Evolutionary conservation across 2,888 invertebrate genomes (phyloP).

Genomic region (Brachylomia viminalis): DNA sequence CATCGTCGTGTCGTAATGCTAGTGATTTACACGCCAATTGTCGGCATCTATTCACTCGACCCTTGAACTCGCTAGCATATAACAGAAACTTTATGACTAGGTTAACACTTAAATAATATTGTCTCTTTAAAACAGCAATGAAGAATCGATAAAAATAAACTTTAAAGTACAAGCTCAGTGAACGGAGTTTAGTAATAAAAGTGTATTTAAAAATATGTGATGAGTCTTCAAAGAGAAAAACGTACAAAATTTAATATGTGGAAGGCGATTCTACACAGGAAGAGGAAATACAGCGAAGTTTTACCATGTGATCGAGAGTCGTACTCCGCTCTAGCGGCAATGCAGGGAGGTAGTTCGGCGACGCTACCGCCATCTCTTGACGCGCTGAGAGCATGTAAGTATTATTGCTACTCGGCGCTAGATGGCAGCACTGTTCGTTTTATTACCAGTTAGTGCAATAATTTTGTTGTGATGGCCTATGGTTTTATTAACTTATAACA

Average conservation of each 20-base stretch:
- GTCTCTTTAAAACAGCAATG: slow-evolving; percentile 40
- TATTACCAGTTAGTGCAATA: background rate
- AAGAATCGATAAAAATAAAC: slow-evolving; percentile 27
- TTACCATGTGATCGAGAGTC: slow-evolving; percentile 85
- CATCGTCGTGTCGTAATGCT: slow-evolving; percentile 71
- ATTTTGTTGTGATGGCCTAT: background rate
- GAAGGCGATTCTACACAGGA: slow-evolving; percentile 87
- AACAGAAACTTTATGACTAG: slow-evolving; percentile 66
- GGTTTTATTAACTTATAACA: background rate
- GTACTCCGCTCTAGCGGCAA: slow-evolving; percentile 87
- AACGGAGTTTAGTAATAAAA: slow-evolving; percentile 32
- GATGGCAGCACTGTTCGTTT: slow-evolving; percentile 73
- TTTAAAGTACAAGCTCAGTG: slow-evolving; percentile 27
- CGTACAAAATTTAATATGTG: slow-evolving; percentile 86
- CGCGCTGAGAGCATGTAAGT: slow-evolving; percentile 89
- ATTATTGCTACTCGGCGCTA: slow-evolving; percentile 80
- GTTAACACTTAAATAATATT: slow-evolving; percentile 10
- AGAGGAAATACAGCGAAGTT: slow-evolving; percentile 87
- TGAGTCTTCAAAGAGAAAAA: slow-evolving; percentile 86
- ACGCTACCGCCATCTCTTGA: slow-evolving; percentile 89
- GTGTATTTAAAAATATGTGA: slow-evolving; percentile 75
- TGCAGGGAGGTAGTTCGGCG: slow-evolving; percentile 87
- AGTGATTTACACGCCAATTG: slow-evolving; percentile 84
- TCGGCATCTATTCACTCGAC: slow-evolving; percentile 72
- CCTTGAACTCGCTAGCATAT: slow-evolving; percentile 62